Evolutionary conservation across 2,113 vertebrate genomes (phyloP), one percentile per base, ranked within the genome.

Genomic region (Dasyprocta punctata): DNA sequence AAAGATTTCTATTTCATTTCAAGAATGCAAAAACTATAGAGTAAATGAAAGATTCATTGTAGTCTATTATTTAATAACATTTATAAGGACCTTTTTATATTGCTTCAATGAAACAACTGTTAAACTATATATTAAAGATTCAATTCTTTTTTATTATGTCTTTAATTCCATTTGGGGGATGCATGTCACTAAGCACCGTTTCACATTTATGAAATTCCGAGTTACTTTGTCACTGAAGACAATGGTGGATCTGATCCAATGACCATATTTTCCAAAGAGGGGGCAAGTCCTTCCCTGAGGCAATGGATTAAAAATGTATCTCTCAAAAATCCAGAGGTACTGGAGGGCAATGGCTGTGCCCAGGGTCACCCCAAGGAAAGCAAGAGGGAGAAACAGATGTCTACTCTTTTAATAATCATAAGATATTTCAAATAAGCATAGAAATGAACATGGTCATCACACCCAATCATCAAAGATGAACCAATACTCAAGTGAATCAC

Each of bases 51-150:
- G 86, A 95, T 91, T 73, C 86, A 61, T 95, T 89, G 7, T 86
- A 65, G 88, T 95, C 82, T 73, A 89, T 93, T 93, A 96, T 96
- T 97, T 90, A 97, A 89, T 89, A 91, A 92, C 78, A 83, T 81
- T 91, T 86, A 86, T 92, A 91, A 94, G 71, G 77, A 75, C 28
- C 7, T 90, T 82, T 95, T 96, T 67, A 73, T 91, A 89, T 65
- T 86, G 63, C 67, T 89, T 90, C 92, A 83, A 26, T 94, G 52
- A 93, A 91, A 69, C 85, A 94, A 96, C 20, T 20, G 61, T 93
- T 92, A 85, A 92, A 58, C 86, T 83, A 73, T 60, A 86, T 65
- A 91, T 95, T 83, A 84, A 94, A 95, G 73, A 75, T 83, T 95
- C 54, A 67, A 12, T 78, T 97, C 22, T 69, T 65, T 90, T 93